Percentiles rank a stretch among this genome's conserved stretches.
Evolutionary conservation across 2,113 vertebrate genomes (phyloP).

Genomic region (Tauraco erythrolophus): DNA sequence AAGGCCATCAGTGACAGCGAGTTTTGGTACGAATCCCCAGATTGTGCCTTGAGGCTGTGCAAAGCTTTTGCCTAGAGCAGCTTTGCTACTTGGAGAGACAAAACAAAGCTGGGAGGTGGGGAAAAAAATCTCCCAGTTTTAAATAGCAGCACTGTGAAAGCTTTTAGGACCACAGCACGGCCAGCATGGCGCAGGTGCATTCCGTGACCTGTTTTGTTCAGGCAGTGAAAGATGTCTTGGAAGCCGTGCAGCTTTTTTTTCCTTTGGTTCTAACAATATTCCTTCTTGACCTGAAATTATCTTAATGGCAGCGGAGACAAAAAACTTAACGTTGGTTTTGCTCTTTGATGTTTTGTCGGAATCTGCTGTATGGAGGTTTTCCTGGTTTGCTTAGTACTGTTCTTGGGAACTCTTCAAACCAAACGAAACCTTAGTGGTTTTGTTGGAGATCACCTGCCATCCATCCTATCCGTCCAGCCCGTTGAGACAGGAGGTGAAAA

Average conservation of each 20-base stretch:
- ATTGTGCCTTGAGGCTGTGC: neutral
- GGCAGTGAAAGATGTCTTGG: slow-evolving; percentile 1
- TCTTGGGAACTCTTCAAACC: neutral
- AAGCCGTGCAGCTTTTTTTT: neutral
- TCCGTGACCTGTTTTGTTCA: slow-evolving; percentile 39
- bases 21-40: neutral
- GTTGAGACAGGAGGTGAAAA: neutral
- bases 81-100: neutral
- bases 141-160: slow-evolving; percentile 5
- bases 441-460: neutral
- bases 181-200: neutral
- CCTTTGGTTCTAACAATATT: neutral
- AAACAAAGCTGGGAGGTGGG: neutral
- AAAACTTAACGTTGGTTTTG: neutral
- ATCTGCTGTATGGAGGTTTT: neutral
- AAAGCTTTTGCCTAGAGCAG: neutral
- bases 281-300: slow-evolving; percentile 33
- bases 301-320: neutral
- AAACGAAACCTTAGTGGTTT: neutral
- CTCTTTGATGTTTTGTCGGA: neutral
- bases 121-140: neutral
- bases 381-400: neutral
- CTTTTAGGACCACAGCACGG: neutral
- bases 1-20: neutral
- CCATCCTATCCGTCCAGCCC: neutral